phyloP scores from a whole-genome alignment of 2,797 vertebrate species.

The Hoplostethus mediterraneus region DNA sequence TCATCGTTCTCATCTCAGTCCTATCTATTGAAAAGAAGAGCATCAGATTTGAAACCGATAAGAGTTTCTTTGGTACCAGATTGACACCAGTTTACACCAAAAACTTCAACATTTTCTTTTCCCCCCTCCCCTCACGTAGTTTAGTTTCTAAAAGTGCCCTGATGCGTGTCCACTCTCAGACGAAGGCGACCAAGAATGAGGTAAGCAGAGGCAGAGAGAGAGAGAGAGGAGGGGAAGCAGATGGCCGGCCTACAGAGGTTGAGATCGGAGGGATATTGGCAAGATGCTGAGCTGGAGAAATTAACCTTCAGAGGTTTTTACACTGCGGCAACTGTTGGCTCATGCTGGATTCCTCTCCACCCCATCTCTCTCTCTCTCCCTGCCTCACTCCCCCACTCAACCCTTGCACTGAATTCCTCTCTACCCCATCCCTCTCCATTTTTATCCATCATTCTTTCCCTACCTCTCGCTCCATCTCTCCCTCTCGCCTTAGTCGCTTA shows the following conservation, averaged over 20 bases:
- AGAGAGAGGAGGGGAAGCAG: conserved; percentile 63
- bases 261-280: conserved; percentile 75
- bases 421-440: conserved; percentile 23
- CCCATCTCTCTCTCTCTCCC: conserved; percentile 27
- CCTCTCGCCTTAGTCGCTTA: conserved; percentile 11
- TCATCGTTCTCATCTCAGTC: not conserved
- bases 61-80: not conserved
- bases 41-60: not conserved
- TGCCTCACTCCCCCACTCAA: conserved; percentile 39
- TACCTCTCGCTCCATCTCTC: not conserved
- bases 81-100: not conserved
- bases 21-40: not conserved
- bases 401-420: conserved; percentile 45
- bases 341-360: conserved; percentile 36
- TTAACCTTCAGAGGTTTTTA: conserved; percentile 81
- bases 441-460: conserved; percentile 34
- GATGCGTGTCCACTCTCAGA: conserved; percentile 64
- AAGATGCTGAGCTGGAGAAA: conserved; percentile 78
- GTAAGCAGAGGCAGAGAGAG: conserved; percentile 46
- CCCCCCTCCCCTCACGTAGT: not conserved
- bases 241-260: conserved; percentile 79
- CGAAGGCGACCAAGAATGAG: conserved; percentile 49
- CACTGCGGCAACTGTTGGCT: conserved; percentile 70
- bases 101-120: not conserved
- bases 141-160: conserved; percentile 47